Conservation (phyloP, 2,888 invertebrate species). For the Pardosa pseudoannulata region DNA sequence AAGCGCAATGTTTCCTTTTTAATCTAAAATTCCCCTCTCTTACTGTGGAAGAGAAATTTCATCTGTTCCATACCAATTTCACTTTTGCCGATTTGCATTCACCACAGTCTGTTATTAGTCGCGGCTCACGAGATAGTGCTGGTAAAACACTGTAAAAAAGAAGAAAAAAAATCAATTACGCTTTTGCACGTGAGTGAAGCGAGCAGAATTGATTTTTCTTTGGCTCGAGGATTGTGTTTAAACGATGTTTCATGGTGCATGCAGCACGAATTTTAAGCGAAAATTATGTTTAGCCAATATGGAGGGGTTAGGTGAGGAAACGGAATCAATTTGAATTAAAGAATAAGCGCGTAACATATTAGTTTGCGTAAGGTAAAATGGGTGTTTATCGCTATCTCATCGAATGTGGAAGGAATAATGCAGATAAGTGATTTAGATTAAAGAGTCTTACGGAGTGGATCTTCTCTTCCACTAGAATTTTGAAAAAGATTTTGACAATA, state of each 20-base stretch:
- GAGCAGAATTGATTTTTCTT: not conserved
- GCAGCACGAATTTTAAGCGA: not conserved
- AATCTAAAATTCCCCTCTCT: not conserved
- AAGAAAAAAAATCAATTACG: not conserved
- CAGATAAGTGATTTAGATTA: too few species aligned
- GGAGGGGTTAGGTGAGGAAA: not conserved
- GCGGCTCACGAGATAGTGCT: not conserved
- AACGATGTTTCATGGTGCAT: not conserved
- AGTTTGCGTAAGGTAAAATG: too few species aligned
- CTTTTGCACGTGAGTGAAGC: not conserved
- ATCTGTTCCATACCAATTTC: not conserved
- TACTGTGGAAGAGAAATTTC: not conserved
- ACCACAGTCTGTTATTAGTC: not conserved
- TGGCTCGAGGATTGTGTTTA: not conserved
- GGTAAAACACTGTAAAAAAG: not conserved
- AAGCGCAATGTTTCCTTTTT: not conserved
- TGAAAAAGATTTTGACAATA: too few species aligned
- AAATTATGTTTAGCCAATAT: not conserved
- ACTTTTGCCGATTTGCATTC: not conserved
- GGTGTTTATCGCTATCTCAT: too few species aligned
- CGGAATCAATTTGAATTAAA: too few species aligned
- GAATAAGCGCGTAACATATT: too few species aligned
- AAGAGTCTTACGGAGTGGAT: too few species aligned
- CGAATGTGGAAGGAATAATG: too few species aligned
- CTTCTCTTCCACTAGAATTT: too few species aligned